phyloP scores from a whole-genome alignment of 2,113 vertebrate species.

The Alces alces region DNA sequence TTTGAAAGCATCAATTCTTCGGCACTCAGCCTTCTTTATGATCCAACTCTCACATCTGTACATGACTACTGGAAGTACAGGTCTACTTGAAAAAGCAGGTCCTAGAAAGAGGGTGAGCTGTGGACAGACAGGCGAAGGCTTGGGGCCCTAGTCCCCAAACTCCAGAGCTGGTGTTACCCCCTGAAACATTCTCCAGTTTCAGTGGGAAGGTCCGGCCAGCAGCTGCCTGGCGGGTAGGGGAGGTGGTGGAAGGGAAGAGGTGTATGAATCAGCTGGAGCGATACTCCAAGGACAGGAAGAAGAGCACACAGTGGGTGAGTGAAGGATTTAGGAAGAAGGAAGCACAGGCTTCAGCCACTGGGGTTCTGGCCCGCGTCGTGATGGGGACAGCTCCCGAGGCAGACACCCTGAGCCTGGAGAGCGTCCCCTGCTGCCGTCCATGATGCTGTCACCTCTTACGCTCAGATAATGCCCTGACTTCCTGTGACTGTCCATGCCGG shows the following conservation, averaged over 20 bases:
- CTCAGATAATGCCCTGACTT: background rate
- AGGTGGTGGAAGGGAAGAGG: background rate
- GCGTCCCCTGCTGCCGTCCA: rapidly evolving
- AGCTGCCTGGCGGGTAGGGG: background rate
- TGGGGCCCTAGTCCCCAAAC: too few species aligned
- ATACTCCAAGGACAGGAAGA: background rate
- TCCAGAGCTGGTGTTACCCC: background rate
- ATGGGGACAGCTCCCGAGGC: rapidly evolving
- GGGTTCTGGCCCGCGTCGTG: rapidly evolving
- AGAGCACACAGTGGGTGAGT: rapidly evolving
- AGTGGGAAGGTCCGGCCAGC: background rate
- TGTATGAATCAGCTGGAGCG: background rate
- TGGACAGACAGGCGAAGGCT: background rate
- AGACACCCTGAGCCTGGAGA: background rate
- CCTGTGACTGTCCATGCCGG: rapidly evolving
- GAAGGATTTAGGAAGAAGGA: background rate
- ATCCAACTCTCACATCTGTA: background rate
- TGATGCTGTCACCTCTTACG: rapidly evolving
- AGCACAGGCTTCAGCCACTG: background rate
- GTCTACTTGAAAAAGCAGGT: background rate
- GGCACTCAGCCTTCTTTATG: background rate
- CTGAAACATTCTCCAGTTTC: rapidly evolving
- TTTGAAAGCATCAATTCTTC: background rate
- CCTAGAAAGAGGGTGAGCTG: background rate
- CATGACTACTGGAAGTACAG: too few species aligned